Conservation (phyloP, 2,113 vertebrate species). For the Xenopus laevis region DNA sequence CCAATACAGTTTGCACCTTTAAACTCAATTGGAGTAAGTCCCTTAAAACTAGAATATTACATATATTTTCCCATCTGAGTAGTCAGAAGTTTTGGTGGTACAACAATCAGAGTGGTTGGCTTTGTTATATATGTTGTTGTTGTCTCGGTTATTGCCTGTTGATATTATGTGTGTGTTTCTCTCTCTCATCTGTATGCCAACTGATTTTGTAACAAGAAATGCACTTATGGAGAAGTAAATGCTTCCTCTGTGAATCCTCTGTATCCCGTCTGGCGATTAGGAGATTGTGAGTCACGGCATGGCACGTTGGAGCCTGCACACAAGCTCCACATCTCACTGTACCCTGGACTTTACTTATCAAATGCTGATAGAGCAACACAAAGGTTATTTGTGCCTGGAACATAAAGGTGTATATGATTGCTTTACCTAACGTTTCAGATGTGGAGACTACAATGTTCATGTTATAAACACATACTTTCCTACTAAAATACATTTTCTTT, state of each 20-base stretch:
- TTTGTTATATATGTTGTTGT: neutral
- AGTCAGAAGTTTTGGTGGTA: too few relatives aligned
- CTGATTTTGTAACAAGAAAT: neutral
- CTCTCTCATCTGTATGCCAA: neutral
- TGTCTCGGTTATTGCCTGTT: too few relatives aligned
- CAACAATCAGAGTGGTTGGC: neutral
- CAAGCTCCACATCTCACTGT: conserved; percentile 29
- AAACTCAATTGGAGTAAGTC: too few relatives aligned
- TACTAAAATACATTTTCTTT: too few relatives aligned
- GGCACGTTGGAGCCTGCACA: conserved; percentile 21
- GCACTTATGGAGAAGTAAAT: conserved; percentile 5
- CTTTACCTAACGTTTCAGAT: neutral
- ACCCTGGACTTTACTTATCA: conserved; percentile 34
- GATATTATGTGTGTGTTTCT: too few relatives aligned
- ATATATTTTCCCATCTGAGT: too few relatives aligned
- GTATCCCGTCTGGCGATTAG: conserved; percentile 21
- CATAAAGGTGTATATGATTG: conserved; percentile 10
- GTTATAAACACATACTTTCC: too few relatives aligned
- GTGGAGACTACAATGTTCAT: too few relatives aligned
- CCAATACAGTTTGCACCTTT: neutral
- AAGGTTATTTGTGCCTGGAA: conserved; percentile 39
- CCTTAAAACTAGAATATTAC: too few relatives aligned
- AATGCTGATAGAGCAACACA: conserved; percentile 15
- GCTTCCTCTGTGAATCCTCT: conserved; percentile 25
- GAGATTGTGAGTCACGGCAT: conserved; percentile 30